Evolutionary conservation across 2,888 invertebrate genomes (phyloP).

Genomic region (Drosophila anceps): DNA sequence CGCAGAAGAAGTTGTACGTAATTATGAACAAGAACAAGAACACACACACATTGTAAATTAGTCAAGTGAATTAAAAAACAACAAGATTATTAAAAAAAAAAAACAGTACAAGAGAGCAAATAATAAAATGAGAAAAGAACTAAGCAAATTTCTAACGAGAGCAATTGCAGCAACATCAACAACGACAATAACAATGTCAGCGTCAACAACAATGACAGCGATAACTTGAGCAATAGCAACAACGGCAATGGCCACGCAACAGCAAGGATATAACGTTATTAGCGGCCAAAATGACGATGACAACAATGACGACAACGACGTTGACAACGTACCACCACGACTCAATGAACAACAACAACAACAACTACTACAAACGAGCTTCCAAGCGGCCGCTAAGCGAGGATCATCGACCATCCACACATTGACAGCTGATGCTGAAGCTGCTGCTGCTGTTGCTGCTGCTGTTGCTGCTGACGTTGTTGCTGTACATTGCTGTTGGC

Average conservation of each 20-base stretch:
- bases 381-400: slow-evolving; percentile 65
- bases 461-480: slow-evolving; percentile 36
- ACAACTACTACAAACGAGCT: slow-evolving; percentile 66
- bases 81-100: slow-evolving; percentile 1
- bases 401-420: slow-evolving; percentile 24
- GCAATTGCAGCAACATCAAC: slow-evolving; percentile 40
- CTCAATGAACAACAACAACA: slow-evolving; percentile 37
- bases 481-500: slow-evolving; percentile 36
- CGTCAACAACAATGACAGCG: slow-evolving; percentile 23
- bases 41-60: slow-evolving; percentile 80
- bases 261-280: slow-evolving; percentile 35
- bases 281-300: slow-evolving; percentile 44
- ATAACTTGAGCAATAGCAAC: slow-evolving; percentile 9
- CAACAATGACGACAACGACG: slow-evolving; percentile 38
- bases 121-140: slow-evolving; percentile 52
- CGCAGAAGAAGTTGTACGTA: slow-evolving; percentile 83
- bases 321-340: slow-evolving; percentile 41
- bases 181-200: slow-evolving; percentile 28
- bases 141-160: slow-evolving; percentile 64
- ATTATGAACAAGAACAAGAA: slow-evolving; percentile 82
- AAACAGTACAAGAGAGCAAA: slow-evolving; percentile 53
- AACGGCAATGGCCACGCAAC: slow-evolving; percentile 14
- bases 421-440: slow-evolving; percentile 35
- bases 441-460: slow-evolving; percentile 34
- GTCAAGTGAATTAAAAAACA: slow-evolving; percentile 63